A percentile compares a stretch with the other conserved stretches of the same genome.
phyloP scores from a whole-genome alignment of 2,888 invertebrate species.

The Agriopis aurantiaria region DNA sequence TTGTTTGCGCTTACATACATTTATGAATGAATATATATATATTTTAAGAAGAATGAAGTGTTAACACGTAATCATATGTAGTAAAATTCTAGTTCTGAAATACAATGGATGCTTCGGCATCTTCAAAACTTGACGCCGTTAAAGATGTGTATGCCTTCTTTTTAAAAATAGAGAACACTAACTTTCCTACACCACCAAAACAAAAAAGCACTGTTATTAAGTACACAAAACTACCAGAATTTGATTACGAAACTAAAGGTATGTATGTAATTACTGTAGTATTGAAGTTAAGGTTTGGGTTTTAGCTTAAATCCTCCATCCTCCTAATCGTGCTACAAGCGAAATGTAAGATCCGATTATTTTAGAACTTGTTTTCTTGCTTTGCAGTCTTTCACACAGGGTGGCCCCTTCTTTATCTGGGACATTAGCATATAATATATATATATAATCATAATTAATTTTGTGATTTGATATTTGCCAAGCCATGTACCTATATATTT shows the following conservation, averaged over 20 bases:
- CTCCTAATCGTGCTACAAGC: too few species aligned
- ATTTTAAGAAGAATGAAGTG: slow-evolving; percentile 38
- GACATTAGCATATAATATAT: too few species aligned
- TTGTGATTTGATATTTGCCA: too few species aligned
- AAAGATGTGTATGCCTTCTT: slow-evolving; percentile 63
- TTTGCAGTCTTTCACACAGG: too few species aligned
- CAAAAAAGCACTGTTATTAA: slow-evolving; percentile 70
- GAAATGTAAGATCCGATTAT: too few species aligned
- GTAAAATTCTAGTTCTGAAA: slow-evolving; percentile 43
- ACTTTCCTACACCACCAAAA: slow-evolving; percentile 55
- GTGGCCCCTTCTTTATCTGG: too few species aligned
- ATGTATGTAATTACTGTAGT: slow-evolving; percentile 36
- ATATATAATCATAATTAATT: too few species aligned
- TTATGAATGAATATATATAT: slow-evolving; percentile 10
- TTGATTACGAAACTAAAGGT: slow-evolving; percentile 69
- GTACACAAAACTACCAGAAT: slow-evolving; percentile 76
- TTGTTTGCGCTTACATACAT: slow-evolving; percentile 14
- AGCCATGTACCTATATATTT: too few species aligned
- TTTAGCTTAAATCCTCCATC: too few species aligned
- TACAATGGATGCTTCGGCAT: slow-evolving; percentile 78
- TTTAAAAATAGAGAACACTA: slow-evolving; percentile 60
- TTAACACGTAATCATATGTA: slow-evolving; percentile 34
- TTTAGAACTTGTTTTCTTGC: too few species aligned
- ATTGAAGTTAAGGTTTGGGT: too few species aligned
- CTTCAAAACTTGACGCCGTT: slow-evolving; percentile 62